Percentiles rank a stretch among this genome's conserved stretches.
Conservation (phyloP, 1,140 invertebrate genomes). For the Euglossa dilemma region DNA sequence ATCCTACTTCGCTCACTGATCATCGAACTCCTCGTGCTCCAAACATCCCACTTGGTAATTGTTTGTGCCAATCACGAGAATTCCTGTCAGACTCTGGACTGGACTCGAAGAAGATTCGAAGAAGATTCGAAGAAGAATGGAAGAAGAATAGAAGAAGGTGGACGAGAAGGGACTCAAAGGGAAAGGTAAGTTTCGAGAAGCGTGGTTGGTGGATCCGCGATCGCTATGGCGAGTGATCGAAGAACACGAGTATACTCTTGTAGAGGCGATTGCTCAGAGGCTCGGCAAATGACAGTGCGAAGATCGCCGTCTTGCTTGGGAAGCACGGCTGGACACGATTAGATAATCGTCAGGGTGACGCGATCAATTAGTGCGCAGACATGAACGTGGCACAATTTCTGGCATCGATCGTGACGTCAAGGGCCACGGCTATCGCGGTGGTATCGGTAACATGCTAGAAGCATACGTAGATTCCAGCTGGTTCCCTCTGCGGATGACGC, state of each 20-base stretch:
- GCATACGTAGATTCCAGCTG: background rate
- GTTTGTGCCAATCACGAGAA: too few relatives aligned
- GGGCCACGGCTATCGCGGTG: conserved; percentile 24
- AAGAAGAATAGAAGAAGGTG: too few relatives aligned
- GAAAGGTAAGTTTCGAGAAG: background rate
- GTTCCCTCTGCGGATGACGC: background rate
- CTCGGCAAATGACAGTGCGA: background rate
- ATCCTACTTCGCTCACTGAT: too few relatives aligned
- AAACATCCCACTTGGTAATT: too few relatives aligned
- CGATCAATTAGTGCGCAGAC: conserved; percentile 52
- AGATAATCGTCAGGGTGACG: conserved; percentile 53
- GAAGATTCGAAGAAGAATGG: too few relatives aligned
- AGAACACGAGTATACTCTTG: background rate
- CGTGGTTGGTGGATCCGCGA: background rate
- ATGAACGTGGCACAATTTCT: conserved; percentile 45
- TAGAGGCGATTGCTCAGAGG: too few relatives aligned
- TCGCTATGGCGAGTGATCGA: background rate
- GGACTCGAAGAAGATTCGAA: too few relatives aligned
- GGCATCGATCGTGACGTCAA: conserved; percentile 57
- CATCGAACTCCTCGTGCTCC: too few relatives aligned
- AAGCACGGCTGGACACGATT: conserved; percentile 36
- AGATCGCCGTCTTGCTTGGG: conserved; percentile 12
- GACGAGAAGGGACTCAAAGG: too few relatives aligned
- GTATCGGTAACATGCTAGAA: background rate
- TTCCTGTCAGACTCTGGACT: too few relatives aligned